Evolutionary conservation across 2,888 invertebrate genomes (phyloP).

Genomic region (Drosophila peninsularis): DNA sequence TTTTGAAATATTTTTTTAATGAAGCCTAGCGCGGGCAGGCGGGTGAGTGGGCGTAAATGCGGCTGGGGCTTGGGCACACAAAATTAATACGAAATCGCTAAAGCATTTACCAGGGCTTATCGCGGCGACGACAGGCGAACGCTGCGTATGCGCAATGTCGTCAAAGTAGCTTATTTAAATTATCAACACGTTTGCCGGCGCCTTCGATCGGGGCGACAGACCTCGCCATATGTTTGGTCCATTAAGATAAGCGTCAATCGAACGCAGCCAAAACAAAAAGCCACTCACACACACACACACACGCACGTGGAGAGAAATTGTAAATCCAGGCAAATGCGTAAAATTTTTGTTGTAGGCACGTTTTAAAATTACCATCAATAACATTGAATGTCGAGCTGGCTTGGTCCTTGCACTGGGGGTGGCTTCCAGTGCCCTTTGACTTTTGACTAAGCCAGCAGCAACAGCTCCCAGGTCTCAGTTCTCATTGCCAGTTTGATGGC

Average conservation of each 20-base stretch:
- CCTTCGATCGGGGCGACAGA: not conserved
- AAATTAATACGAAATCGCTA: conserved; percentile 76
- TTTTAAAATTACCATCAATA: conserved; percentile 81
- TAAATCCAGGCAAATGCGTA: conserved; percentile 80
- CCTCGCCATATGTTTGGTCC: conserved; percentile 78
- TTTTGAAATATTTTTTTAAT: conserved; percentile 67
- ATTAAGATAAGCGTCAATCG: conserved; percentile 80
- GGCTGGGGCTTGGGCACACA: conserved; percentile 68
- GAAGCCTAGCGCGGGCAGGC: conserved; percentile 28
- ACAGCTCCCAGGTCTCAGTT: conserved; percentile 10
- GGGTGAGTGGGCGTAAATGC: conserved; percentile 49
- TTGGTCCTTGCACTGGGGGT: conserved; percentile 8
- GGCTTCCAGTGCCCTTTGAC: conserved; percentile 57
- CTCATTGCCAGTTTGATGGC: conserved; percentile 74
- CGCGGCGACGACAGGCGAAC: conserved; percentile 66
- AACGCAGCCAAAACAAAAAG: conserved; percentile 61
- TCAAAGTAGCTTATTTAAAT: conserved; percentile 81
- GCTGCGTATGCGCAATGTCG: conserved; percentile 77
- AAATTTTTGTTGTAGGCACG: conserved; percentile 76
- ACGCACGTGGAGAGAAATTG: conserved; percentile 46
- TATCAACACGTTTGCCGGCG: conserved; percentile 73
- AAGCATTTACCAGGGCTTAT: conserved; percentile 77
- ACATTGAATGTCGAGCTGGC: conserved; percentile 52
- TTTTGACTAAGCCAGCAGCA: conserved; percentile 57
- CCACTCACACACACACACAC: conserved; percentile 25